A percentile compares a stretch with the other conserved stretches of the same genome.
Evolutionary conservation across 2,888 invertebrate genomes (phyloP).

Genomic region (Neria commutata): DNA sequence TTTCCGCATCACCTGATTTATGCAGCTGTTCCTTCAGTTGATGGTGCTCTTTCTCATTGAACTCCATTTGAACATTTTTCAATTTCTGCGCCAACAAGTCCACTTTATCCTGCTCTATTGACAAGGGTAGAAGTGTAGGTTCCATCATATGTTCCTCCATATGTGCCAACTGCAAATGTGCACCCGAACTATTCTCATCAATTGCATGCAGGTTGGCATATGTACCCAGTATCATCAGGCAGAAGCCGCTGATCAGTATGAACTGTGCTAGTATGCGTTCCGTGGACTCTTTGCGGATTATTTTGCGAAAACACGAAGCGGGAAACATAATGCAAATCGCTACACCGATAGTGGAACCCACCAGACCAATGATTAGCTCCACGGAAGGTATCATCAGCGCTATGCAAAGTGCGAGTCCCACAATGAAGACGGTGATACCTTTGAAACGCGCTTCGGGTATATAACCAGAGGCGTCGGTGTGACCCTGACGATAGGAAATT

Average conservation of each 20-base stretch:
- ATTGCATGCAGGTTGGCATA: slow-evolving; percentile 84
- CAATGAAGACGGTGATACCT: slow-evolving; percentile 79
- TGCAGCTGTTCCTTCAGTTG: slow-evolving; percentile 11
- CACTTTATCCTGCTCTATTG: slow-evolving; percentile 24
- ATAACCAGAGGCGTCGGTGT: slow-evolving; percentile 72
- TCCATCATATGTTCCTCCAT: slow-evolving; percentile 24
- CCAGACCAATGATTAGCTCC: slow-evolving; percentile 90
- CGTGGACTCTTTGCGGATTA: slow-evolving; percentile 83
- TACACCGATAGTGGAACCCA: slow-evolving; percentile 95
- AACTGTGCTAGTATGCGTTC: slow-evolving; percentile 82
- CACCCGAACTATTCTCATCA: slow-evolving; percentile 65
- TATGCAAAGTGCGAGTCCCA: slow-evolving; percentile 75
- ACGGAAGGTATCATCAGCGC: slow-evolving; percentile 92
- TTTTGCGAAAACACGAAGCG: slow-evolving; percentile 83
- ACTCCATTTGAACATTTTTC: slow-evolving; percentile 32
- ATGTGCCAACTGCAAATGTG: slow-evolving; percentile 38
- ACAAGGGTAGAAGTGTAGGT: slow-evolving; percentile 37
- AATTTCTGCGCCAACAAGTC: slow-evolving; percentile 26
- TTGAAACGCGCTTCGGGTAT: slow-evolving; percentile 87
- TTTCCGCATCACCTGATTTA: neutral
- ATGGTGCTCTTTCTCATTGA: slow-evolving; percentile 24
- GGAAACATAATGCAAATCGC: slow-evolving; percentile 93
- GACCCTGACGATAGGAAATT: slow-evolving; percentile 64
- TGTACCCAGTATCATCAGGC: slow-evolving; percentile 88
- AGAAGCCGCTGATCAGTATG: slow-evolving; percentile 80